These are phyloP conservation scores for Sus cebifrons DNA, from an alignment of 2,797 vertebrate genomes.

Conservation along the genomic window DNA sequence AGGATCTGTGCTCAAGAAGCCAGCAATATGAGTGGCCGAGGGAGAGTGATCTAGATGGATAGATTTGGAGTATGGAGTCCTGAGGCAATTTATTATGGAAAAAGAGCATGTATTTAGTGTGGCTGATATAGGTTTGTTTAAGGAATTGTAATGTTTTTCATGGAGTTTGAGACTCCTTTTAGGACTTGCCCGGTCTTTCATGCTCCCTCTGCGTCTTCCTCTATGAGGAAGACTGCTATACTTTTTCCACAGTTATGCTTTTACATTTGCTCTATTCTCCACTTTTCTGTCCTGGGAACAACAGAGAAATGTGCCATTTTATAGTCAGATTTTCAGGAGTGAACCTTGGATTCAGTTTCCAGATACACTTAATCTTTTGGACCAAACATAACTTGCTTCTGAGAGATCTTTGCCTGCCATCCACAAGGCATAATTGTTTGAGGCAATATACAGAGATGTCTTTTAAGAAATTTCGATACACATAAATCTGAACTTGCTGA, in stretches of 20 bases:
- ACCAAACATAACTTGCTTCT: not conserved
- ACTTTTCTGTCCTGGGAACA: not conserved
- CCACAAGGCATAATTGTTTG: not conserved
- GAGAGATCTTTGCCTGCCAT: not conserved
- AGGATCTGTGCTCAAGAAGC: not conserved
- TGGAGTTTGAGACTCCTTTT: not conserved
- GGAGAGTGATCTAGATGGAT: not conserved
- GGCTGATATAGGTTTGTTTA: not conserved
- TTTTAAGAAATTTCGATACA: not conserved
- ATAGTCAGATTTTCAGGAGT: slow-evolving; percentile 24
- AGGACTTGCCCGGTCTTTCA: not conserved
- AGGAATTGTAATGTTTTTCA: not conserved
- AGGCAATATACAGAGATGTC: not conserved
- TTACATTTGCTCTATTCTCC: not conserved
- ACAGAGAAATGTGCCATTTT: not conserved
- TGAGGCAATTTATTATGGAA: not conserved
- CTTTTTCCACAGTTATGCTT: not conserved
- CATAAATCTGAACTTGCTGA: not conserved
- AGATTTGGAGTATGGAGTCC: not conserved
- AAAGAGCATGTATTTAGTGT: not conserved
- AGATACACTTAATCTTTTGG: slow-evolving; percentile 1
- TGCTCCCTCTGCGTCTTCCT: not conserved
- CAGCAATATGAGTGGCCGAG: not conserved
- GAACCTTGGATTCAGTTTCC: not conserved
- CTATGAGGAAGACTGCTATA: not conserved